Base-by-base conservation (phyloP, 1,140 invertebrate genomes). In the Drosophila chauvacae region DNA sequence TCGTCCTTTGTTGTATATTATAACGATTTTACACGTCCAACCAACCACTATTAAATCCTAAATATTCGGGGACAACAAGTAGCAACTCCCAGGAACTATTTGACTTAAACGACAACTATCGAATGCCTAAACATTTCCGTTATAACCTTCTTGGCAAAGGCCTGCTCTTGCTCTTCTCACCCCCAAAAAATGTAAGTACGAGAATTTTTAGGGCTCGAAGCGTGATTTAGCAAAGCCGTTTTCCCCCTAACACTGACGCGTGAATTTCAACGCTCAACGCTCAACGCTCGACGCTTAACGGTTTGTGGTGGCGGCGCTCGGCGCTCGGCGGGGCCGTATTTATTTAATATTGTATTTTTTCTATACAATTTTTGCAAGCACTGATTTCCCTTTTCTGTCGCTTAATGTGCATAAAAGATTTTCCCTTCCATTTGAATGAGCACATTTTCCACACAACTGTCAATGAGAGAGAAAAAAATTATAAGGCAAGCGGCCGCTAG, bases 401-500 rank as follows among this genome's bases (percentile, higher is more conserved):
- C 55, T 90, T 90, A 90, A 90, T 90, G 86, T 81, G 82, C 86
- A 90, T 90, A 91, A 90, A 90, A 90, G 86, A 90, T 90, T 90
- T 90, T 91, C 80, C 55, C 63, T 91, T 90, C 87, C 82, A 81
- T 90, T 83, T 63, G 73, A 90, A 83, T 66, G 85, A 79, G 48
- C 85, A 90, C 81, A 90, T 90, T 90, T 90, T 90, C 85, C 81
- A 81, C 85, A 85, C 86, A 90, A 90, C 86, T 90, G 81, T 90
- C 86, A 79, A 88, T 81, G 63, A 69, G 81, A 71, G 56, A 56
- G 23, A 73, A 63, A 37, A 39, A 55, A 56, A 39, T 39, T 53
- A 61, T 45, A 73, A 73, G 66, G 55, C 42, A 70, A 48, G 28
- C 53, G 20, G 14, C 35, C 9, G 20, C 7, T 48, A n/a, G 37